These are phyloP conservation scores for Heteronetta atricapilla DNA, from an alignment of 2,113 vertebrate genomes.

Conservation along the genomic window DNA sequence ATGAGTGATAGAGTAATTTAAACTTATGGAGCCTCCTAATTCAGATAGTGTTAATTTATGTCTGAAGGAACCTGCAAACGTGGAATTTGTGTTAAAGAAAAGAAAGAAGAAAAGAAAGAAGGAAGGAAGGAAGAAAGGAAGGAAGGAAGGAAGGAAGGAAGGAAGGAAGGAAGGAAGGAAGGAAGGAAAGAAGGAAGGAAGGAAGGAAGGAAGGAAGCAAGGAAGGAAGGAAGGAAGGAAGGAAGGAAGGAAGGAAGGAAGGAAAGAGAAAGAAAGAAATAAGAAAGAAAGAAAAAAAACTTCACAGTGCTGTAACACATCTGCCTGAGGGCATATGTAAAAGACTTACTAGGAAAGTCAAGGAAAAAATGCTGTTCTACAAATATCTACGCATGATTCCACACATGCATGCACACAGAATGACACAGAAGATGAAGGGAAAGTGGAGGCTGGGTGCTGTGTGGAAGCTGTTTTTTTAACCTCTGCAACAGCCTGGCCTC, in stretches of 20 bases:
- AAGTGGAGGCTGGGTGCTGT: constrained; percentile 34
- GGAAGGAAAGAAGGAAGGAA: background rate
- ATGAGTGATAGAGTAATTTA: constrained; percentile 22
- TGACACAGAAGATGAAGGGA: background rate
- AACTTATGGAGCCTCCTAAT: background rate
- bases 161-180: no score
- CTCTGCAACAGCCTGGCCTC: background rate
- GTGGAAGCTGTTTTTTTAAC: constrained; percentile 73
- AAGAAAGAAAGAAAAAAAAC: background rate
- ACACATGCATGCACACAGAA: background rate
- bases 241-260: no score
- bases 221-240: no score
- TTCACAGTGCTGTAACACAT: background rate
- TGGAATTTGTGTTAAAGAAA: background rate
- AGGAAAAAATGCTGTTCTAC: background rate
- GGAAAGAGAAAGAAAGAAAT: background rate
- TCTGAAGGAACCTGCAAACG: background rate
- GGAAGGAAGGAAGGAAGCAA: background rate
- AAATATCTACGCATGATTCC: background rate
- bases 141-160: no score
- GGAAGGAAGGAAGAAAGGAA: background rate
- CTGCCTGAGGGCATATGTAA: background rate
- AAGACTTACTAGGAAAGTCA: background rate
- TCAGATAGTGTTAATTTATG: background rate
- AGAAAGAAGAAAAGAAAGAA: background rate